A percentile compares a stretch with the other conserved stretches of the same genome.
phyloP scores from a whole-genome alignment of 1,140 invertebrate species.

The Leptoteleia sp. region DNA sequence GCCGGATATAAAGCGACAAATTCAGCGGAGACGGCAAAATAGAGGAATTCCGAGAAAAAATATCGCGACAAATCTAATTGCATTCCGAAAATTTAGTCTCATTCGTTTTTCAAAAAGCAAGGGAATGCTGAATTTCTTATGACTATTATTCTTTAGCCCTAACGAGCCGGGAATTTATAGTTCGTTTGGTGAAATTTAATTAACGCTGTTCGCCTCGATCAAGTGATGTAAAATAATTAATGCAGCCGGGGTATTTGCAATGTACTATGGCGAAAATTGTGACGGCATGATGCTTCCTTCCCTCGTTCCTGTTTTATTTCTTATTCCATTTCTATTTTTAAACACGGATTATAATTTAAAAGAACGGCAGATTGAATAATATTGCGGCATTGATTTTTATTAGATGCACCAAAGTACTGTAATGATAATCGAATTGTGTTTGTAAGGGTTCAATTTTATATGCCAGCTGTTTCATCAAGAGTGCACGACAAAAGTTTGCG shows the following conservation, averaged over 20 bases:
- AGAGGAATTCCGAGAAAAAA: conserved; percentile 18
- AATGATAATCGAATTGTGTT: background rate
- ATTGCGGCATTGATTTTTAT: no score
- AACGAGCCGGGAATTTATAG: background rate
- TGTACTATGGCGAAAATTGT: no score
- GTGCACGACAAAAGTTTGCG: background rate
- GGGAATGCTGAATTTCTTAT: conserved; percentile 4
- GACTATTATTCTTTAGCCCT: conserved; percentile 4
- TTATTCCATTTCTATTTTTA: no score
- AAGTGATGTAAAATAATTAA: background rate
- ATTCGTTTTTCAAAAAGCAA: conserved; percentile 20
- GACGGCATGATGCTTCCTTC: no score
- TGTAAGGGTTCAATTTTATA: background rate
- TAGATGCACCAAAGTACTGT: no score
- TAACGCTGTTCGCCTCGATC: background rate
- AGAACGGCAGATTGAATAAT: no score
- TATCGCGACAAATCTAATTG: conserved; percentile 49
- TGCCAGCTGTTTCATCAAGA: background rate
- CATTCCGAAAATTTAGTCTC: conserved; percentile 42
- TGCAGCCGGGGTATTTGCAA: no score
- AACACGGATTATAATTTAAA: no score
- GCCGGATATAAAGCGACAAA: conserved; percentile 35
- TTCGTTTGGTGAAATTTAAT: conserved; percentile 8
- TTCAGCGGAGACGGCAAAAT: background rate
- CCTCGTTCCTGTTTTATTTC: no score